These are phyloP conservation scores for Lemur catta DNA, from an alignment of 2,797 vertebrate species.

Conservation along the genomic window DNA sequence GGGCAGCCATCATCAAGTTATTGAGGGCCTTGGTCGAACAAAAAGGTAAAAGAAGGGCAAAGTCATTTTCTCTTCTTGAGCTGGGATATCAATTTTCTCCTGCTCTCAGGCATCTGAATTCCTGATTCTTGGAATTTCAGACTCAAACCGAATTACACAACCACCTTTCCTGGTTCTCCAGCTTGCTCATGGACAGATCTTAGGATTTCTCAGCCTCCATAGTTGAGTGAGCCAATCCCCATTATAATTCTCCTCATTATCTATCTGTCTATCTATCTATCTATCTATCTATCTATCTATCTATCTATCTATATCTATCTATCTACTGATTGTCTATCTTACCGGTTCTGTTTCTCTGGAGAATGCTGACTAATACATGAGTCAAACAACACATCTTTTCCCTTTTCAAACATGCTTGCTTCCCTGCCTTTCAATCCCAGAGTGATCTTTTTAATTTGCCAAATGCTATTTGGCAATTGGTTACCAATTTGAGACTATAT, in stretches of 20 bases:
- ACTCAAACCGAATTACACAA: background rate
- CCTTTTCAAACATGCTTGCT: background rate
- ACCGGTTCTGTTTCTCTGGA: background rate
- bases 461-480: background rate
- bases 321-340: too few relatives aligned
- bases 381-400: background rate
- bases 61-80: background rate
- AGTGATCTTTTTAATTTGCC: background rate
- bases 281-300: accelerated
- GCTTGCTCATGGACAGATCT: background rate
- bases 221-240: background rate
- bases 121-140: background rate
- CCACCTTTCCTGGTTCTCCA: background rate
- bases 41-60: background rate
- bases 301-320: accelerated
- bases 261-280: background rate
- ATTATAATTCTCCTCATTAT: background rate
- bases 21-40: background rate
- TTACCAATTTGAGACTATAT: background rate
- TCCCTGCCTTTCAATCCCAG: background rate
- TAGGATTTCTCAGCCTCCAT: too few relatives aligned
- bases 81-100: background rate
- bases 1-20: too few relatives aligned
- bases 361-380: background rate
- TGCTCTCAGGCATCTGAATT: background rate